These are phyloP conservation scores for Albula goreensis DNA, from an alignment of 2,113 vertebrate species.

Conservation along the genomic window DNA sequence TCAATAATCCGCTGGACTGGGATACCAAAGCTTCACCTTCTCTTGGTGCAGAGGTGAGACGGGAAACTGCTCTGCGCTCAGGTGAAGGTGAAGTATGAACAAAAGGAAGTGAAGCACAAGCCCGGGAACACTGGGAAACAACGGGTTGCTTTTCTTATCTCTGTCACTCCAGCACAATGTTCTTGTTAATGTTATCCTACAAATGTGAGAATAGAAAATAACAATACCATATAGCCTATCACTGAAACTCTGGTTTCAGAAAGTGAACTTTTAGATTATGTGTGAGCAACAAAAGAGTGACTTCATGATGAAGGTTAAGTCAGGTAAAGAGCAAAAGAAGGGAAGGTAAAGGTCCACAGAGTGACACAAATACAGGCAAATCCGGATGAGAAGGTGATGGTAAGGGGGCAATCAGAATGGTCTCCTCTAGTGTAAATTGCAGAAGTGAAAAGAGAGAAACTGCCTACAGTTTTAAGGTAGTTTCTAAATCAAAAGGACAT, in stretches of 20 bases:
- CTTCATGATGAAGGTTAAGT: not conserved
- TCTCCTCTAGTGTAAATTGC: not conserved
- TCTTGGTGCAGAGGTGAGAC: constrained; percentile 48
- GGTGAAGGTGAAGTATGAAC: constrained; percentile 6
- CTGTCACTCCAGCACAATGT: not conserved
- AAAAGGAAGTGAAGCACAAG: not conserved
- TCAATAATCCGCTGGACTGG: constrained; percentile 66
- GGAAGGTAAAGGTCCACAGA: not conserved
- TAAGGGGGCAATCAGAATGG: not conserved
- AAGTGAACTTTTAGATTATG: not conserved
- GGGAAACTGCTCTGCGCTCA: constrained; percentile 33
- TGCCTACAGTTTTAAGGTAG: not conserved
- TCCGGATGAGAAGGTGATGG: not conserved
- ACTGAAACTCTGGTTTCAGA: not conserved
- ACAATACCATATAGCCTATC: not conserved
- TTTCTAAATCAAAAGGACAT: constrained; percentile 11
- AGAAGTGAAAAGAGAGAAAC: not conserved
- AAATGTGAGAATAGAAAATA: not conserved
- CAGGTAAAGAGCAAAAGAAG: not conserved
- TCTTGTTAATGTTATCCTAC: not conserved
- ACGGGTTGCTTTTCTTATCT: not conserved
- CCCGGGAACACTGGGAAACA: not conserved
- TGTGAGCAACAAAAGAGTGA: not conserved
- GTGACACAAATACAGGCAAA: not conserved
- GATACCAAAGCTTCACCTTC: constrained; percentile 47